A percentile compares a stretch with the other conserved stretches of the same genome.
Conservation (phyloP, 23 tunicate species). For the Trididemnum nubilum region DNA sequence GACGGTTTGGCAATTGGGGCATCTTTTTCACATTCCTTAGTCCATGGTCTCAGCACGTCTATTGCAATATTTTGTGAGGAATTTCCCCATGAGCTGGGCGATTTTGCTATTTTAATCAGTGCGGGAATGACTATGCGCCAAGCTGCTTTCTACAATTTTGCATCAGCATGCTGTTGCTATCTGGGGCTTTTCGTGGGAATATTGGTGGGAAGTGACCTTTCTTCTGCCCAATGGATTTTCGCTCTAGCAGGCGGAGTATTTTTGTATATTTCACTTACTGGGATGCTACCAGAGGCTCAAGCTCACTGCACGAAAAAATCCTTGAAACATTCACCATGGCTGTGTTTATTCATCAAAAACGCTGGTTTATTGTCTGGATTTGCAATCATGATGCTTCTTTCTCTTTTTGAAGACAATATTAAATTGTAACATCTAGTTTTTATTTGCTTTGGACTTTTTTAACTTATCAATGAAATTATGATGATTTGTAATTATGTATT, state of each 20-base stretch:
- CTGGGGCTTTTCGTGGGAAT: constrained; percentile 81
- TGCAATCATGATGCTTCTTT: constrained; percentile 53
- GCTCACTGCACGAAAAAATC: constrained; percentile 10
- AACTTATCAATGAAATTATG: no score
- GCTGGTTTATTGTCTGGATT: constrained; percentile 61
- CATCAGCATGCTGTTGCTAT: constrained; percentile 86
- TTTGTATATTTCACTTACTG: constrained; percentile 69
- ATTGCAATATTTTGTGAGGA: constrained; percentile 73
- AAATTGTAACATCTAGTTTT: no score
- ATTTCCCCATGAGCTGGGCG: constrained; percentile 70
- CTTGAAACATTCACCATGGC: constrained; percentile 44
- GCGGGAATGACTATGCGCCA: constrained; percentile 87
- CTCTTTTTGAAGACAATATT: constrained; percentile 46
- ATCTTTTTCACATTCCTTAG: constrained; percentile 44
- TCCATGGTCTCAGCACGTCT: constrained; percentile 68
- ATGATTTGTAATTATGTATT: no score
- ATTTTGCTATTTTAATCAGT: constrained; percentile 56
- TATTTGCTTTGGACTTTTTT: no score
- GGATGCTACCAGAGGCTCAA: constrained; percentile 76
- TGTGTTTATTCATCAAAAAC: constrained; percentile 44
- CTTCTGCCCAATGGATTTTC: constrained; percentile 71
- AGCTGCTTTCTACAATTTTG: constrained; percentile 87
- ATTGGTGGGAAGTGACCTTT: constrained; percentile 54
- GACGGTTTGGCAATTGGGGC: constrained; percentile 79
- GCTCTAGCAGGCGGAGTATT: constrained; percentile 78